Evolutionary conservation across 2,888 invertebrate species (phyloP).

Genomic region (Macropis europaea): DNA sequence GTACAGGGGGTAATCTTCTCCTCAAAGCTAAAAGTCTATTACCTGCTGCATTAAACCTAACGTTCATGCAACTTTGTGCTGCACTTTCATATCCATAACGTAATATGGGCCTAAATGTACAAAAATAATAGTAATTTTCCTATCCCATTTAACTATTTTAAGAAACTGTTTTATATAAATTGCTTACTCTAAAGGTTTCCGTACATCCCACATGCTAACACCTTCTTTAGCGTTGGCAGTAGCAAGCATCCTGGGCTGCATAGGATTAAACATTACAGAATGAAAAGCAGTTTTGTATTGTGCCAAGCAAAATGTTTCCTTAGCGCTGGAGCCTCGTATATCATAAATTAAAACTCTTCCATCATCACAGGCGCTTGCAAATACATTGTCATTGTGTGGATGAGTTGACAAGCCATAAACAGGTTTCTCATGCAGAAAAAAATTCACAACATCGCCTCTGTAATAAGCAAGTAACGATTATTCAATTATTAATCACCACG

Average conservation of each 20-base stretch:
- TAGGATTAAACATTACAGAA: constrained; percentile 96
- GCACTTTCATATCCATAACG: constrained; percentile 85
- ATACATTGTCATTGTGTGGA: constrained; percentile 90
- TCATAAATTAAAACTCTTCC: constrained; percentile 94
- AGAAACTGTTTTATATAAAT: not conserved
- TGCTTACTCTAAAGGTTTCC: constrained; percentile 90
- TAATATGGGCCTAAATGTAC: constrained; percentile 83
- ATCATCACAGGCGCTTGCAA: constrained; percentile 96
- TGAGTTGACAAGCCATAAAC: constrained; percentile 94
- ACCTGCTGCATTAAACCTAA: constrained; percentile 92
- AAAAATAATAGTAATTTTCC: not conserved
- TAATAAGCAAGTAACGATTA: constrained; percentile 50
- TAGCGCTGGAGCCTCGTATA: constrained; percentile 82
- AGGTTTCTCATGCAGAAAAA: constrained; percentile 92
- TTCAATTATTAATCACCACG: not conserved
- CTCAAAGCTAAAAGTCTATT: constrained; percentile 90
- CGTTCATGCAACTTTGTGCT: constrained; percentile 92
- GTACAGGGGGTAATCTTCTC: constrained; percentile 91
- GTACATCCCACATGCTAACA: constrained; percentile 93
- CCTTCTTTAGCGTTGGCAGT: constrained; percentile 96
- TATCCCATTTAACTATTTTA: not conserved
- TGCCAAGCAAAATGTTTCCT: constrained; percentile 85
- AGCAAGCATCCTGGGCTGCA: constrained; percentile 89
- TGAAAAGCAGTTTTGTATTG: constrained; percentile 91
- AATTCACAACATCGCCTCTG: constrained; percentile 85